Evolutionary conservation across 2,888 invertebrate genomes (phyloP).

Genomic region (Acanthosepion pharaonis): DNA sequence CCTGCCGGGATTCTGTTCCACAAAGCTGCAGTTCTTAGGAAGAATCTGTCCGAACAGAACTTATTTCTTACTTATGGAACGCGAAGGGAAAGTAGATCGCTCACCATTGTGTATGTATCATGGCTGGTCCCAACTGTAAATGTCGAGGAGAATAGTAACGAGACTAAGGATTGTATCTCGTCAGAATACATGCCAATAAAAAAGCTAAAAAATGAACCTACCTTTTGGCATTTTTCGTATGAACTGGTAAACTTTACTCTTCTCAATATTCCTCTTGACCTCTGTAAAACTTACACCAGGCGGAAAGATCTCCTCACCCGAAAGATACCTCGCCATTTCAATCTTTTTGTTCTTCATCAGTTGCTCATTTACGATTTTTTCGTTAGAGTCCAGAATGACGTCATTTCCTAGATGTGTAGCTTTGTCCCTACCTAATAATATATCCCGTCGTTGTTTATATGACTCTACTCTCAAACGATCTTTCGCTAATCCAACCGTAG

Average conservation of each 20-base stretch:
- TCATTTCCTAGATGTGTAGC: neutral
- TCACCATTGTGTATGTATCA: no score
- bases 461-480: neutral
- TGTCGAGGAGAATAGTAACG: no score
- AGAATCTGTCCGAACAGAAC: no score
- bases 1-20: no score
- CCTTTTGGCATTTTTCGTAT: neutral
- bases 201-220: neutral
- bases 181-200: no score
- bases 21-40: no score
- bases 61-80: no score
- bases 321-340: neutral
- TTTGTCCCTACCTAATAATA: neutral
- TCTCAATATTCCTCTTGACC: neutral
- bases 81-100: no score
- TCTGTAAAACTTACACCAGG: neutral
- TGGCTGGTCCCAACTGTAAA: no score
- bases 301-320: neutral
- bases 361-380: neutral
- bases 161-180: no score
- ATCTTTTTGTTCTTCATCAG: neutral
- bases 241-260: neutral
- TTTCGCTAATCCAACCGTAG: neutral
- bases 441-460: neutral
- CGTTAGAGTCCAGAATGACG: neutral